phyloP scores from a whole-genome alignment of 2,888 invertebrate species.

The Tuta absoluta region DNA sequence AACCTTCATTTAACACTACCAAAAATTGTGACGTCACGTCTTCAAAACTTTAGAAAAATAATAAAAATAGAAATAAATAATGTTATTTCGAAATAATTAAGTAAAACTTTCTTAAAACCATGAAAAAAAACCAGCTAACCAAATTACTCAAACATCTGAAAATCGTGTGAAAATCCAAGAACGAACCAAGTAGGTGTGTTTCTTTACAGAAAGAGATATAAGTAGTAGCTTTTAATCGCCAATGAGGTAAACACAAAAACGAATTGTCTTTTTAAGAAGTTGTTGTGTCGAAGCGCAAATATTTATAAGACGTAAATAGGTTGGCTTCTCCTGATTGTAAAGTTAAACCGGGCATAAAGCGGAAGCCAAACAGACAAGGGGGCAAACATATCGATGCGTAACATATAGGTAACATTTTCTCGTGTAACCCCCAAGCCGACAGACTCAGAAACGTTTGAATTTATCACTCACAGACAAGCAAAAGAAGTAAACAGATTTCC shows the following conservation, averaged over 20 bases:
- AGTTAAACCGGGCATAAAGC: conserved; percentile 19
- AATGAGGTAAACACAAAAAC: not conserved
- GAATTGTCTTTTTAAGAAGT: not conserved
- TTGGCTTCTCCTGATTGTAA: not conserved
- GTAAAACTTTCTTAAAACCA: too few relatives aligned
- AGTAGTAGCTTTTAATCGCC: not conserved
- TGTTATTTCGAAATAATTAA: too few relatives aligned
- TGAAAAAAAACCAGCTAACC: too few relatives aligned
- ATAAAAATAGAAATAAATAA: too few relatives aligned
- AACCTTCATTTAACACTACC: too few relatives aligned
- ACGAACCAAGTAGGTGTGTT: too few relatives aligned
- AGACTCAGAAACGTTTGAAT: conserved; percentile 28
- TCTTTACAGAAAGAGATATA: too few relatives aligned
- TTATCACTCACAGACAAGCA: conserved; percentile 28
- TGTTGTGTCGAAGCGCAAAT: not conserved
- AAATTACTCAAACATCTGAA: too few relatives aligned
- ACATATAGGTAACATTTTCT: conserved; percentile 21
- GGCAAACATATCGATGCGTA: conserved; percentile 17
- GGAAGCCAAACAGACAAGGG: conserved; percentile 22
- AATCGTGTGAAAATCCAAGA: too few relatives aligned
- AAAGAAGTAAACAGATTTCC: conserved; percentile 28
- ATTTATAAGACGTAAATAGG: conserved; percentile 8
- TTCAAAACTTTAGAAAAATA: too few relatives aligned
- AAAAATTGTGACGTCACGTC: too few relatives aligned
- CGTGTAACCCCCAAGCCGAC: not conserved